phyloP scores from a whole-genome alignment of 2,797 vertebrate species.

The Tangara arthus region DNA sequence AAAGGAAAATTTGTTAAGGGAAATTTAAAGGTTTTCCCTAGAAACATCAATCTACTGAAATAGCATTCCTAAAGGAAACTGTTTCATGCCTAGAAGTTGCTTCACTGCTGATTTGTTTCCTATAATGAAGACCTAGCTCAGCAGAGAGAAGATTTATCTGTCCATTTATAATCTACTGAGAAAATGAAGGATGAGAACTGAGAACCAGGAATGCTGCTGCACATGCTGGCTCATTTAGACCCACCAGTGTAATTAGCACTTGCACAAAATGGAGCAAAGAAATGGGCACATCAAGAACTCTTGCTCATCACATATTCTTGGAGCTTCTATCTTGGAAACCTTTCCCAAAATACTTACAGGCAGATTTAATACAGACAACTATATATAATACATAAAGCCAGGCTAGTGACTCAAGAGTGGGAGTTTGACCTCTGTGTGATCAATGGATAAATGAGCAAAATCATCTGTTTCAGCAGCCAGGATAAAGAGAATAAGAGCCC shows the following conservation, averaged over 20 bases:
- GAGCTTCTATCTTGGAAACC: not conserved
- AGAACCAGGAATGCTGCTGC: not conserved
- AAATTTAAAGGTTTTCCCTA: not conserved
- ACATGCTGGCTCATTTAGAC: not conserved
- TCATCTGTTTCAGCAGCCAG: not conserved
- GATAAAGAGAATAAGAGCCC: not conserved
- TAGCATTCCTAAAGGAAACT: not conserved
- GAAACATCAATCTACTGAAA: not conserved
- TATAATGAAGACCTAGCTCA: not conserved
- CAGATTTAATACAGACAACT: not conserved
- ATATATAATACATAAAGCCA: not conserved
- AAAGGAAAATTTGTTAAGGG: not conserved
- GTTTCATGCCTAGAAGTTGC: not conserved
- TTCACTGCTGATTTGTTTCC: not conserved
- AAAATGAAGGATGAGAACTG: constrained; percentile 13
- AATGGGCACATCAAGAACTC: not conserved
- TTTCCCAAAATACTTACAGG: not conserved
- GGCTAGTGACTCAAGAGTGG: not conserved
- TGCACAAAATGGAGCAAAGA: not conserved
- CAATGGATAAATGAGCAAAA: not conserved
- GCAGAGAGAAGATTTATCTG: not conserved
- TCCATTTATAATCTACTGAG: not conserved
- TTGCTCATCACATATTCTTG: not conserved
- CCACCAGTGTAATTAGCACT: not conserved
- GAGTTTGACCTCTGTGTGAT: not conserved